phyloP scores from a whole-genome alignment of 2,113 vertebrate species.

The Tychaedon coryphoeus region DNA sequence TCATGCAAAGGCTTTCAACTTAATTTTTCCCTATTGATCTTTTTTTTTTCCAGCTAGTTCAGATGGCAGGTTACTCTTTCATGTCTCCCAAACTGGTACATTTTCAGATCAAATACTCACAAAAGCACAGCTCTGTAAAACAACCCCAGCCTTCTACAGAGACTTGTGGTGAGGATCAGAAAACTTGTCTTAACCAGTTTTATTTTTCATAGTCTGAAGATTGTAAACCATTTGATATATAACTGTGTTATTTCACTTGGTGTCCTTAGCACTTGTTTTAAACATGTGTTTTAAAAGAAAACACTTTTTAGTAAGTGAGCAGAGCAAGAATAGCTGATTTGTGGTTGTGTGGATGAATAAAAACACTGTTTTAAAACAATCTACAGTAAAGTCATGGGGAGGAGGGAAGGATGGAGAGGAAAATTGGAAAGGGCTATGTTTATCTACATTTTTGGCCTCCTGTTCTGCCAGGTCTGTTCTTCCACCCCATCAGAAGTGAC shows the following conservation, averaged over 20 bases:
- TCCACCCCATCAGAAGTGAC: not conserved
- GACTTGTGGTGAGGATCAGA: not conserved
- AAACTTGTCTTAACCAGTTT: not conserved
- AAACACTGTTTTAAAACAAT: not conserved
- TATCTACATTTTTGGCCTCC: not conserved
- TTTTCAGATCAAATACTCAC: not conserved
- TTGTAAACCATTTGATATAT: not conserved
- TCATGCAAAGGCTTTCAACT: not conserved
- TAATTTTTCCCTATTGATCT: not conserved
- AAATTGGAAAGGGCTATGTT: not conserved
- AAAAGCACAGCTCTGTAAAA: not conserved
- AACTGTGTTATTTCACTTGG: not conserved
- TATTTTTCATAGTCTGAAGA: not conserved
- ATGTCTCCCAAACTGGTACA: accelerated
- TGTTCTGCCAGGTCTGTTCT: not conserved
- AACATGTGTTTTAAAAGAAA: not conserved
- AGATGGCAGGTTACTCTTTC: not conserved
- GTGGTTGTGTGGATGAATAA: not conserved
- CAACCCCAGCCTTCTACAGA: not conserved
- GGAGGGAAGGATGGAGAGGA: not conserved
- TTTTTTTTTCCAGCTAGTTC: not conserved
- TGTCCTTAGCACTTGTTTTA: not conserved
- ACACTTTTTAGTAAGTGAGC: not conserved
- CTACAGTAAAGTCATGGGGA: not conserved
- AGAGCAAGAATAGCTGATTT: not conserved